Evolutionary conservation across 2,888 invertebrate genomes (phyloP).

Genomic region (Tenthredo livida): DNA sequence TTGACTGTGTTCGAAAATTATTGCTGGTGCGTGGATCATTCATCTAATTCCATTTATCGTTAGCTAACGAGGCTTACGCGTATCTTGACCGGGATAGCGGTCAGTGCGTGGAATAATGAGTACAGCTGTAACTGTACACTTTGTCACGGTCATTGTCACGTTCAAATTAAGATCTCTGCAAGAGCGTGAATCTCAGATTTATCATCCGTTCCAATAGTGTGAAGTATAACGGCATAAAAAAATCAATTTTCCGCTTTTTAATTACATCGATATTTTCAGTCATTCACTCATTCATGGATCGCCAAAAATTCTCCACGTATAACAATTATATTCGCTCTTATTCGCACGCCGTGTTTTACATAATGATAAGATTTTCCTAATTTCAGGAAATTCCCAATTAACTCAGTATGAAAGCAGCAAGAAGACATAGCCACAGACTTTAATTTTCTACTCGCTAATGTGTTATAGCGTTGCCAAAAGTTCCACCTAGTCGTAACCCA

Average conservation of each 20-base stretch:
- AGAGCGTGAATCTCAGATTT: conserved; percentile 30
- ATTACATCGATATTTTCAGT: background rate
- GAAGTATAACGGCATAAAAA: background rate
- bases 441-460: background rate
- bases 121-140: conserved; percentile 28
- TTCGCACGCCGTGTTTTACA: background rate
- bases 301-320: background rate
- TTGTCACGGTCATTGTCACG: conserved; percentile 51
- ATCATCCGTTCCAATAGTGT: conserved; percentile 15
- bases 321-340: background rate
- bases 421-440: background rate
- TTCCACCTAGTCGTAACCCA: background rate
- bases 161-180: conserved; percentile 42
- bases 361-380: background rate
- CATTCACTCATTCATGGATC: background rate
- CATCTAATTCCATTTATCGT: background rate
- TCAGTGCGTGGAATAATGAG: conserved; percentile 45
- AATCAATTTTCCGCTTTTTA: background rate
- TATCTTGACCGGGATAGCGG: conserved; percentile 45
- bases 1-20: conserved; percentile 1
- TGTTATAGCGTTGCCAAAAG: background rate
- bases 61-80: conserved; percentile 38
- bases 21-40: background rate
- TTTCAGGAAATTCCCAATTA: conserved; percentile 31
- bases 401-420: conserved; percentile 33